These are phyloP conservation scores for Camelus bactrianus DNA, from an alignment of 2,113 vertebrate species.

Conservation along the genomic window DNA sequence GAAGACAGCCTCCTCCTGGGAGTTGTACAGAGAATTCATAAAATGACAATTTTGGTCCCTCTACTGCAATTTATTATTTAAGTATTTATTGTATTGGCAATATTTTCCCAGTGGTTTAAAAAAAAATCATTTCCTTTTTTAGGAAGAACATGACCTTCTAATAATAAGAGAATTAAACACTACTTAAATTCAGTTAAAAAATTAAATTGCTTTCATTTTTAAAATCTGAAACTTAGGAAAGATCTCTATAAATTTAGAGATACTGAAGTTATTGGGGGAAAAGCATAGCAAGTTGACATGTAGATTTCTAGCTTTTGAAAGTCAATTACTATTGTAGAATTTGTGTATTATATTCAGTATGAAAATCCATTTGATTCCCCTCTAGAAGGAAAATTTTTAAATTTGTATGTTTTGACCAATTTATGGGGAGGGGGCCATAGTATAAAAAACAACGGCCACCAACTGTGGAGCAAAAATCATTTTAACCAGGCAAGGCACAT, in stretches of 20 bases:
- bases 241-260: background rate
- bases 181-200: background rate
- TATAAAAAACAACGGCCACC: background rate
- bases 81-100: background rate
- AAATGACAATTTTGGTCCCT: background rate
- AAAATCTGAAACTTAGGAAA: background rate
- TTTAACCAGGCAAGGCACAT: background rate
- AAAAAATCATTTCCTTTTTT: background rate
- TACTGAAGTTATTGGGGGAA: background rate
- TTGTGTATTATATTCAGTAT: background rate
- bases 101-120: background rate
- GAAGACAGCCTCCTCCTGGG: background rate
- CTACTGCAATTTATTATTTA: background rate
- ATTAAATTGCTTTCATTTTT: background rate
- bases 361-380: background rate
- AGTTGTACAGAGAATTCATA: background rate
- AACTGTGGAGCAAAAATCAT: background rate
- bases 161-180: background rate
- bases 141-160: background rate
- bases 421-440: background rate
- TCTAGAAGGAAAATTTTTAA: background rate
- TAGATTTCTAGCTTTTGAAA: background rate
- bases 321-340: background rate
- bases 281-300: background rate
- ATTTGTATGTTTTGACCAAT: background rate